Evolutionary conservation across 2,113 vertebrate genomes (phyloP), one percentile per base, ranked within the genome.

Genomic region (Rhinoderma darwinii): DNA sequence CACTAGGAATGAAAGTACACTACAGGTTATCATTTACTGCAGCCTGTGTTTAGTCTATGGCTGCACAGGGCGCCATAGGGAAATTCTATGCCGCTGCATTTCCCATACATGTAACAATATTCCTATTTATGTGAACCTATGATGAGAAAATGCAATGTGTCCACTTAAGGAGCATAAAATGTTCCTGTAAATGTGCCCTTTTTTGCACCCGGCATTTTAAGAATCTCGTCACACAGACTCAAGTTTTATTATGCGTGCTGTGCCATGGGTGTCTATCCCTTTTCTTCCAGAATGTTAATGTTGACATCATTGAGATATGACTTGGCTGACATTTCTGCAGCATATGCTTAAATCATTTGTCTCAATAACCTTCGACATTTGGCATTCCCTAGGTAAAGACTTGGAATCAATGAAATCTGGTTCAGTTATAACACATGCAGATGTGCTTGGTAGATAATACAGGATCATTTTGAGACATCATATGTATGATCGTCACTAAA

Each of bases 321-420:
- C 22, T 43, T 41, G 39, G 72, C 72, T 74, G 72, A 5, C 72
- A 43, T 22, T 12, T 74, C 11, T 74, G 72, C 37, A 74, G 25
- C 37, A 74, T 74, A 74, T 74, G 72, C 72, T 43, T 9, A 74
- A 74, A 12, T n/a, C 72, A 74, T 74, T 74, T 43, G 39, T 41
- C 22, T 74, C 72, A 74, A 74, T 43, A 43, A 74, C 39, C 20
- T 22, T n/a, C 7, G 2, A 39, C 3, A 43, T 20, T 74, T 74
- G 72, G 72, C 72, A 74, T 74, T 25, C 25, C 43, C 22, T 22
- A 43, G 20, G 35, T 43, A 41, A 43, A 74, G 25, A 2, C 35
- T 74, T 37, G 3, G 37, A 74, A 74, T 74, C 22, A 43, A n/a
- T 43, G 39, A 41, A 74, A 43, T n/a, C 72, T 43, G 12, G 15